A percentile compares a stretch with the other conserved stretches of the same genome.
Conservation (phyloP, 2,888 invertebrate genomes). For the Drosophila sordidula region DNA sequence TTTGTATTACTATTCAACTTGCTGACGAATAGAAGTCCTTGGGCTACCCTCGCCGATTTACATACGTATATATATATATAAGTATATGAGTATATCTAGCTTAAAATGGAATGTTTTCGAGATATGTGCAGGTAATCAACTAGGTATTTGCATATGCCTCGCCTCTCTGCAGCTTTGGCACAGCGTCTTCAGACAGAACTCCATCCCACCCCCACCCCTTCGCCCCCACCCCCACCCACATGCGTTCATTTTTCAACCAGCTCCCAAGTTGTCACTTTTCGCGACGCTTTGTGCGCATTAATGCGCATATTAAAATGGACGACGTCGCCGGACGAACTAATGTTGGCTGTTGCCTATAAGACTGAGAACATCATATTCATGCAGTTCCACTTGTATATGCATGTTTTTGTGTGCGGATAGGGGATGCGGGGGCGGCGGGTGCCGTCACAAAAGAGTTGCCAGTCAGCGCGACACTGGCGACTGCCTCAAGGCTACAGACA, state of each 20-base stretch:
- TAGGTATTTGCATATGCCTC: slow-evolving; percentile 67
- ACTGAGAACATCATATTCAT: slow-evolving; percentile 57
- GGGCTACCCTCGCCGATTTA: slow-evolving; percentile 13
- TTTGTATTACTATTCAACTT: too few relatives aligned
- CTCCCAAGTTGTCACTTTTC: slow-evolving; percentile 62
- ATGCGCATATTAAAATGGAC: slow-evolving; percentile 69
- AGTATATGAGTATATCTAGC: slow-evolving; percentile 15
- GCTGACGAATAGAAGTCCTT: background rate
- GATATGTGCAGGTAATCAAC: slow-evolving; percentile 64
- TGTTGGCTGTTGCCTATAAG: slow-evolving; percentile 37
- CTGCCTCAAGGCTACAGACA: slow-evolving; percentile 69
- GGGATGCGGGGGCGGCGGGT: background rate
- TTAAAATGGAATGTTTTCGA: slow-evolving; percentile 48
- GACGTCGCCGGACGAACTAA: slow-evolving; percentile 52
- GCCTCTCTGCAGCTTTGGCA: slow-evolving; percentile 22
- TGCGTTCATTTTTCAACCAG: background rate
- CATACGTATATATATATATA: background rate
- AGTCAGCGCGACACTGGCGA: slow-evolving; percentile 18
- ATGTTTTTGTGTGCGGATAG: background rate
- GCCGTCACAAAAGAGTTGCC: slow-evolving; percentile 50
- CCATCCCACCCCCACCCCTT: background rate
- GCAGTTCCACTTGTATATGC: slow-evolving; percentile 4
- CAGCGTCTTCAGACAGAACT: slow-evolving; percentile 12
- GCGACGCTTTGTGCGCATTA: slow-evolving; percentile 75
- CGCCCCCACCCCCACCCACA: background rate